Base-by-base conservation (phyloP, 1,140 invertebrate genomes). In the Maniola jurtina region DNA sequence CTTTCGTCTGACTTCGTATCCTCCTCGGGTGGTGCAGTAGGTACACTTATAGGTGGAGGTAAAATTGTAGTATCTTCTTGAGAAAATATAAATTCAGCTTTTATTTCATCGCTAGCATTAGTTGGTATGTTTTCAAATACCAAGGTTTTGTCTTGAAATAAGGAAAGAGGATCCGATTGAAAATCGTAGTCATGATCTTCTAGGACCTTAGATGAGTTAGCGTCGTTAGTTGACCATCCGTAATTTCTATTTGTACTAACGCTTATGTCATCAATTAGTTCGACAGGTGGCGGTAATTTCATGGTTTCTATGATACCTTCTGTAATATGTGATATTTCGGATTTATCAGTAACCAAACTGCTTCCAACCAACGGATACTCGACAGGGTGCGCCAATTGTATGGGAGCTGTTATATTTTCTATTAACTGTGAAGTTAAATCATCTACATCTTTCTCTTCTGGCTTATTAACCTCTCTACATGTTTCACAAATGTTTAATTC, bases 391-490 rank as follows among this genome's bases (percentile, higher is more conserved):
- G 75, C 79, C 6, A 90, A 68, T 62, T 90, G 86, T 63, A 90
- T 87, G 0, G 84, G 86, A 0, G 88, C 76, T 40, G 77, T 88
- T n/a, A 90, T 85, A 64, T 90, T 90, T 74, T 89, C 84, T 57
- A 90, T 88, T 45, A 90, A 57, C 40, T 90, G 78, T 10, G 71
- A 65, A 5, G 88, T 90, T n/a, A 89, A 71, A 63, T 86, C 79
- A 71, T 87, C 81, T 6, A 59, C 66, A 59, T 80, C 81, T 59
- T 80, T 83, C 11, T 86, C 79, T 57, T 83, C 85, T 2, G 76
- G 73, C 63, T 80, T 79, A 36, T 74, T 80, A 10, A 87, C 75
- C 76, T 87, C 86, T 64, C 83, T 71, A 64, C 86, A 87, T 0
- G 86, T 87, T 69, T 80, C 84, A 65, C 84, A 89, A 42, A 84